phyloP scores from a whole-genome alignment of 2,888 invertebrate genomes.

The Arrhopalites spinosus region DNA sequence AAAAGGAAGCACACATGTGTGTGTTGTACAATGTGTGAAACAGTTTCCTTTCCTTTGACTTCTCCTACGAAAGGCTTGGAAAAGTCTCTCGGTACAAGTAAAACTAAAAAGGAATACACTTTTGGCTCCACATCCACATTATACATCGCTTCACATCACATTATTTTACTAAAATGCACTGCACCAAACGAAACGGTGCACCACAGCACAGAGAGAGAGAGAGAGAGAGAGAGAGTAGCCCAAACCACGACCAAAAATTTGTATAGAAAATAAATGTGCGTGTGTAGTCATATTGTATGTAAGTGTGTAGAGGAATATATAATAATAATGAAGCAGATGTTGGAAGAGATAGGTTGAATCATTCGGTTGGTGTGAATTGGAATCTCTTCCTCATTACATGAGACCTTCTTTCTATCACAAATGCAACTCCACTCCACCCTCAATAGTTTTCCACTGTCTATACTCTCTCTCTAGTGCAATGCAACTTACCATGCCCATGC shows the following conservation, averaged over 20 bases:
- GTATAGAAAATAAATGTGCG: neutral
- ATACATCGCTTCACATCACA: conserved; percentile 8
- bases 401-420: conserved; percentile 24
- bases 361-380: conserved; percentile 37
- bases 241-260: neutral
- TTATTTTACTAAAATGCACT: neutral
- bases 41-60: neutral
- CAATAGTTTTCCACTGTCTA: neutral
- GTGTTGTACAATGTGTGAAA: neutral
- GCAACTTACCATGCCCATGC: no score
- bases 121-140: conserved; percentile 8
- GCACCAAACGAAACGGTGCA: no score
- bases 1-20: neutral
- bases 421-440: conserved; percentile 2
- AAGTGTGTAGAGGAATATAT: conserved; percentile 10
- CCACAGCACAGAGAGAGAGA: neutral
- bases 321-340: conserved; percentile 37
- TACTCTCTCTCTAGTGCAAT: no score
- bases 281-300: neutral
- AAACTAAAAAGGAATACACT: neutral
- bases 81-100: no score
- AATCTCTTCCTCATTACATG: conserved; percentile 32
- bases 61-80: neutral
- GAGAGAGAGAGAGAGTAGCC: neutral
- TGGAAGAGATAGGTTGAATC: conserved; percentile 35